Percentiles rank a stretch among this genome's conserved stretches.
phyloP scores from a whole-genome alignment of 2,888 invertebrate genomes.

The Synergus laeviventris region DNA sequence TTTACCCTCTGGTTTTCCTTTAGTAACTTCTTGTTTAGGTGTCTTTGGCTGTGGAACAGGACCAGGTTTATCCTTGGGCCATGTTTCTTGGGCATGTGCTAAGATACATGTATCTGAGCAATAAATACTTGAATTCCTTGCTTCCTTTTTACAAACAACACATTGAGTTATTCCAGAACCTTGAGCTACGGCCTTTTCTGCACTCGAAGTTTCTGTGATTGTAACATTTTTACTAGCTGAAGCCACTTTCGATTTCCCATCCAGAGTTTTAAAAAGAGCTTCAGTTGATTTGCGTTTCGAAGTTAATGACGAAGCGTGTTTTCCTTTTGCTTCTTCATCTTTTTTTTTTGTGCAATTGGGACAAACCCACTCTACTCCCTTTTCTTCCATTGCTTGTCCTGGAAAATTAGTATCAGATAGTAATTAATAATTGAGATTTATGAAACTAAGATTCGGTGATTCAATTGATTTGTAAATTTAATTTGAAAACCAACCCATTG shows the following conservation, averaged over 20 bases:
- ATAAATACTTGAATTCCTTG: conserved; percentile 90
- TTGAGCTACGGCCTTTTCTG: conserved; percentile 44
- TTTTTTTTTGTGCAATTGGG: conserved; percentile 86
- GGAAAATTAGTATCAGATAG: conserved; percentile 26
- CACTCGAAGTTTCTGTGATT: conserved; percentile 28
- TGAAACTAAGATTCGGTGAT: conserved; percentile 5
- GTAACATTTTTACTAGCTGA: conserved; percentile 30
- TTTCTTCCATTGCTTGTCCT: conserved; percentile 91
- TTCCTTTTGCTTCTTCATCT: conserved; percentile 58
- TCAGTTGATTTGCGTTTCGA: conserved; percentile 43
- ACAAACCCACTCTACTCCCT: conserved; percentile 93
- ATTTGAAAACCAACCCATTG: conserved; percentile 81
- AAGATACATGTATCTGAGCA: conserved; percentile 93
- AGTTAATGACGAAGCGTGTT: conserved; percentile 22
- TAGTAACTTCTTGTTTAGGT: conserved; percentile 58
- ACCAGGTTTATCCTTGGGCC: conserved; percentile 69
- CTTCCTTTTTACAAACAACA: conserved; percentile 87
- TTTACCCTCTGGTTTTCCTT: conserved; percentile 66
- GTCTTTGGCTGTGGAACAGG: conserved; percentile 54
- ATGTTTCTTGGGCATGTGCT: conserved; percentile 85
- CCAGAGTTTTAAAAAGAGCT: conserved; percentile 40
- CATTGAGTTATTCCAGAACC: conserved; percentile 77
- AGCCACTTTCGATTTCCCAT: conserved; percentile 8
- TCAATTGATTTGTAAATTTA: neutral
- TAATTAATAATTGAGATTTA: conserved; percentile 1